Evolutionary conservation across 1,140 invertebrate genomes (phyloP), one percentile per base, ranked within the genome.

Genomic region (Nylanderia fulva): DNA sequence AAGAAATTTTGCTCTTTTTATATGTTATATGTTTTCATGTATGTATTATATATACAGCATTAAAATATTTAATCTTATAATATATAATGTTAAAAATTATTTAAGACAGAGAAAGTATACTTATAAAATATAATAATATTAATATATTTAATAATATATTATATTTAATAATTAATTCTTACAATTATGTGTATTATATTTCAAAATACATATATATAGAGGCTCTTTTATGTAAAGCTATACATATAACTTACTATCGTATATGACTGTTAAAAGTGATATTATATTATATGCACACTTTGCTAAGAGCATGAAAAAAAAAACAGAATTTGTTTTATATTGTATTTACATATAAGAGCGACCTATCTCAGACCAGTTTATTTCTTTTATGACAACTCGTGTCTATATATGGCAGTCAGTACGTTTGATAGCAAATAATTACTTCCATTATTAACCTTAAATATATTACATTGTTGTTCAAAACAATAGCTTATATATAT

Each of bases 341-440:
- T 61, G 33, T 86, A 84, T 86, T 71, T 4, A 54, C 13, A 66
- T 74, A 72, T 64, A 39, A 72, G n/a, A n/a, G 64, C 64, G 45
- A 79, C 52, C 52, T 18, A 21, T 74, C n/a, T 74, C 33, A 21
- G 39, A 21, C 56, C 66, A 64, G 58, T 48, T 86, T 84, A 60
- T 24, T 61, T 54, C 64, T 56, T 54, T 48, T 27, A 29, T 64
- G 58, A 84, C 45, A 63, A 61, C 21, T 56, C n/a, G n/a, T n/a
- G n/a, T 84, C 33, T 36, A 39, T 36, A 42, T 63, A 63, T 63
- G 79, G 48, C 45, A 36, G 36, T 86, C 76, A 79, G 61, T 85
- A n/a, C n/a, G 63, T 24, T 76, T 85, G 71, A 88, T 86, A 89
- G 88, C 84, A 90, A 92, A 90, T 87, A 91, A 89, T 92, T 88